Evolutionary conservation across 2,797 vertebrate genomes (phyloP).

Genomic region (Neostethus bicornis): DNA sequence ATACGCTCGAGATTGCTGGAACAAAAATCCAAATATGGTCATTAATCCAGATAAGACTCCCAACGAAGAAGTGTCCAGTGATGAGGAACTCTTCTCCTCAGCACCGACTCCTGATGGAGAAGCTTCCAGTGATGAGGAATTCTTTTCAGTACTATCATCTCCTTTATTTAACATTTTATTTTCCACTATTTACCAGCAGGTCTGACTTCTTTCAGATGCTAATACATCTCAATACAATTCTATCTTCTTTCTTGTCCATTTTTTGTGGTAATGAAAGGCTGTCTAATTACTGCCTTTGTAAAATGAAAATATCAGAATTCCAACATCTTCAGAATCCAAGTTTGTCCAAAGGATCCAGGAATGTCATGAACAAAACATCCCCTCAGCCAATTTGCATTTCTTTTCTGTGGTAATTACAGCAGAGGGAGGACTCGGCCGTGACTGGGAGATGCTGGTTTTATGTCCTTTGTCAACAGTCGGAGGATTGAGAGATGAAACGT

Average conservation of each 20-base stretch:
- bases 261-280: conserved; percentile 49
- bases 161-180: too few relatives aligned
- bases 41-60: too few relatives aligned
- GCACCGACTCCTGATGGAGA: too few relatives aligned
- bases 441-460: conserved; percentile 47
- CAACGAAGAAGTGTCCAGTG: too few relatives aligned
- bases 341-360: conserved; percentile 62
- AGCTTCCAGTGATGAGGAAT: too few relatives aligned
- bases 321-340: conserved; percentile 56
- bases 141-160: too few relatives aligned
- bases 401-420: conserved; percentile 65
- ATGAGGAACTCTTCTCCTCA: too few relatives aligned
- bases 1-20: too few relatives aligned
- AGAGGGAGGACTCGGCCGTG: conserved; percentile 33
- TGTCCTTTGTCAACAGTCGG: conserved; percentile 42
- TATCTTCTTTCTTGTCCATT: conserved; percentile 32
- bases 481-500: conserved; percentile 43
- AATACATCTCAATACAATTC: conserved; percentile 56
- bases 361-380: conserved; percentile 53
- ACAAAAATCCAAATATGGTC: too few relatives aligned
- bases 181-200: conserved; percentile 39
- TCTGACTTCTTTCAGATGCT: conserved; percentile 74
- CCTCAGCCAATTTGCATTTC: conserved; percentile 62
- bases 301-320: conserved; percentile 70
- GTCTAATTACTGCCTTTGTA: conserved; percentile 71